Percentiles rank a stretch among this genome's conserved stretches.
Conservation (phyloP, 2,113 vertebrate genomes). For the Phalacrocorax aristotelis region DNA sequence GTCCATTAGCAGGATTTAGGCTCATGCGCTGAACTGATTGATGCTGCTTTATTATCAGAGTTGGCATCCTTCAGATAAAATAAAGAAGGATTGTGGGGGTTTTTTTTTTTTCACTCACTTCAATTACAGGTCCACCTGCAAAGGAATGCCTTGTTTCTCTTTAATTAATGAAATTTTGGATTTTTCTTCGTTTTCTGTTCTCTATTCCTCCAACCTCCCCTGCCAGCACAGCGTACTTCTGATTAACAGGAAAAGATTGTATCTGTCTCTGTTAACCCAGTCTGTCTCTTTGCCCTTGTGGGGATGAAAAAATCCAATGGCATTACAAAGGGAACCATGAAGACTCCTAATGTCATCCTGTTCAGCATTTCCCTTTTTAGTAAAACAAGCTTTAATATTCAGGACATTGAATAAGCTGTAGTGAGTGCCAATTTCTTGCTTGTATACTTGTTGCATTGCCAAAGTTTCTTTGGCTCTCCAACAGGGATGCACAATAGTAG, state of each 20-base stretch:
- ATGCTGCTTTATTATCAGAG: background rate
- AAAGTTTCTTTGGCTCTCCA: slow-evolving; percentile 55
- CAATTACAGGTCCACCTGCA: background rate
- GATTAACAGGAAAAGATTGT: background rate
- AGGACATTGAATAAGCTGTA: slow-evolving; percentile 39
- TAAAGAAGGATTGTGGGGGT: background rate
- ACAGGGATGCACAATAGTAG: slow-evolving; percentile 53
- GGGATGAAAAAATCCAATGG: slow-evolving; percentile 8
- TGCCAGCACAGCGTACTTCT: slow-evolving; percentile 12
- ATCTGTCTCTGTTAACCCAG: background rate
- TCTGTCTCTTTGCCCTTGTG: background rate
- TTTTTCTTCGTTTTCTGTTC: background rate
- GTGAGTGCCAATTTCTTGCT: background rate
- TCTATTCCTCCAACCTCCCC: background rate
- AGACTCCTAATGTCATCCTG: slow-evolving; percentile 37
- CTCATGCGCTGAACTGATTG: background rate
- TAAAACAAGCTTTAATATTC: slow-evolving; percentile 44
- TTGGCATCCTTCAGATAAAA: background rate
- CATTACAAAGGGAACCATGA: slow-evolving; percentile 13
- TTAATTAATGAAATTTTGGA: background rate
- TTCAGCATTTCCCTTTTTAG: slow-evolving; percentile 28
- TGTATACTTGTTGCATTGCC: slow-evolving; percentile 35
- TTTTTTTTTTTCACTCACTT: background rate
- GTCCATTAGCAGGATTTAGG: background rate
- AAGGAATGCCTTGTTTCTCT: background rate